Conservation (phyloP, 2,888 invertebrate genomes). For the Euzetes globulus region DNA sequence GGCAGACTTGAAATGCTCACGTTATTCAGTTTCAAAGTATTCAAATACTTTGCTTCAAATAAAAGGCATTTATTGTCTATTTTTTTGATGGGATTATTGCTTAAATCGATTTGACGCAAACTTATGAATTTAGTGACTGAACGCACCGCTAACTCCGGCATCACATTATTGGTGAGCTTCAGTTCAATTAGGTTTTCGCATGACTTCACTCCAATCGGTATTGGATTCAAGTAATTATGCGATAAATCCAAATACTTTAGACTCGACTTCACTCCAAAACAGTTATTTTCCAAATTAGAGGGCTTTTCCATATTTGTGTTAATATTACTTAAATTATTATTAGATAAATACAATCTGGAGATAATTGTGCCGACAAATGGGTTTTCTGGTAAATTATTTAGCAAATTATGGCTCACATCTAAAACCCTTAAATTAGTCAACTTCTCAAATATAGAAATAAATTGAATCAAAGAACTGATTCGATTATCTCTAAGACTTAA, state of each 20-base stretch:
- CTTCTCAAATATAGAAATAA: constrained; percentile 4
- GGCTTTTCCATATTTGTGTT: constrained; percentile 26
- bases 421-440: constrained; percentile 56
- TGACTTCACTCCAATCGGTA: constrained; percentile 59
- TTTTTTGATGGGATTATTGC: constrained; percentile 72
- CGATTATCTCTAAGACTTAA: constrained; percentile 21
- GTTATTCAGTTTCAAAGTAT: constrained; percentile 66
- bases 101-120: constrained; percentile 58
- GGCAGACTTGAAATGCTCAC: constrained; percentile 70
- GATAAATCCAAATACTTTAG: constrained; percentile 72
- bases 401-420: constrained; percentile 63
- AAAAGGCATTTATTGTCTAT: constrained; percentile 74
- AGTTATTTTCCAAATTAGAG: not conserved
- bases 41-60: constrained; percentile 67
- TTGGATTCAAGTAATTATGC: constrained; percentile 62
- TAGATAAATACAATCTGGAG: constrained; percentile 37
- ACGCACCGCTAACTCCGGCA: constrained; percentile 43
- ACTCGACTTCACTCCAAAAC: constrained; percentile 55
- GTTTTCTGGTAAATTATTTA: constrained; percentile 56
- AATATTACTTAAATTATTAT: constrained; percentile 38
- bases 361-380: constrained; percentile 56
- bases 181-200: constrained; percentile 56
- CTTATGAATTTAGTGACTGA: constrained; percentile 44
- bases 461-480: constrained; percentile 7
- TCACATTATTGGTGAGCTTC: constrained; percentile 59